phyloP scores from a whole-genome alignment of 2,888 invertebrate species.

The Myathropa florea region DNA sequence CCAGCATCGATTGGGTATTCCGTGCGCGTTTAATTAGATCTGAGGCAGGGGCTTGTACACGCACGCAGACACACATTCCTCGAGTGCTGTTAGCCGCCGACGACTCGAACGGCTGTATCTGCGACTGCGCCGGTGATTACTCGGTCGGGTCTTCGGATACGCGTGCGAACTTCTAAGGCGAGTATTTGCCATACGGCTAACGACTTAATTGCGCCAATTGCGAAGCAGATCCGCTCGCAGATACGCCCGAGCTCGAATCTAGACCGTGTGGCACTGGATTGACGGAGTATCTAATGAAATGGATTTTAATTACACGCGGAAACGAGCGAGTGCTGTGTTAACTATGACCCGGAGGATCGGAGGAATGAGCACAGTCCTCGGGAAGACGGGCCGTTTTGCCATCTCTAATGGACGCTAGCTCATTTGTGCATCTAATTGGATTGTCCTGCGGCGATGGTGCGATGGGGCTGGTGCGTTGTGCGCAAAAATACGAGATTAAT shows the following conservation, averaged over 20 bases:
- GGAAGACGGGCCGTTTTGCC: neutral
- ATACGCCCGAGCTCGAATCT: neutral
- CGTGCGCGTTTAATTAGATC: slow-evolving; percentile 63
- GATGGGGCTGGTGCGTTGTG: neutral
- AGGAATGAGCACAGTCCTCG: neutral
- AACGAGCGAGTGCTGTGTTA: slow-evolving; percentile 14
- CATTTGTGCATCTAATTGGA: slow-evolving; percentile 42
- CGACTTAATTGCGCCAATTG: slow-evolving; percentile 67
- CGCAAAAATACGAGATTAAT: slow-evolving; percentile 48
- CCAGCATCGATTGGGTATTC: slow-evolving; percentile 49
- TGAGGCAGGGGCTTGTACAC: neutral
- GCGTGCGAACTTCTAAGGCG: slow-evolving; percentile 57
- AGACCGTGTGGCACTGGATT: slow-evolving; percentile 52
- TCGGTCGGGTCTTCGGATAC: slow-evolving; percentile 21
- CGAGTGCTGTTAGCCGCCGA: slow-evolving; percentile 34
- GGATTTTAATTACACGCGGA: slow-evolving; percentile 62
- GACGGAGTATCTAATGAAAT: slow-evolving; percentile 43
- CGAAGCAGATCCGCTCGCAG: slow-evolving; percentile 18
- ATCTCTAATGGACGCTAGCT: slow-evolving; percentile 50
- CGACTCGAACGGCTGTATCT: slow-evolving; percentile 14
- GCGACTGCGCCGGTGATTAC: slow-evolving; percentile 38
- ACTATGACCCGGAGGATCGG: slow-evolving; percentile 22
- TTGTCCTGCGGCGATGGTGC: neutral
- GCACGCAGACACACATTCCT: slow-evolving; percentile 22
- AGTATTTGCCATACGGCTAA: slow-evolving; percentile 27